phyloP scores from a whole-genome alignment of 1,140 invertebrate species.

The Ostrea denselamellosa region DNA sequence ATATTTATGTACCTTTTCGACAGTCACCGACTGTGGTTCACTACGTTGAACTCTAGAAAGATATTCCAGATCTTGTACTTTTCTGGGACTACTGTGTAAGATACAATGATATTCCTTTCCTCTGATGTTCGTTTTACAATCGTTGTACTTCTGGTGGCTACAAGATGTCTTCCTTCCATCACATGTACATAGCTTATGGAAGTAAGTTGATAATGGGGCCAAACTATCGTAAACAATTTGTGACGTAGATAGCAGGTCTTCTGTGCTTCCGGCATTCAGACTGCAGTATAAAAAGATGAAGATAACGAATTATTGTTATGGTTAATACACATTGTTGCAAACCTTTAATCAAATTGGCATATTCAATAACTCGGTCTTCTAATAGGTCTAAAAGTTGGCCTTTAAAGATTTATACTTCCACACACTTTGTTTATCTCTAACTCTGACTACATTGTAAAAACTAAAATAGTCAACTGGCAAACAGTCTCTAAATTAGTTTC shows the following conservation, averaged over 20 bases:
- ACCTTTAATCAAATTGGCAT: too few species aligned
- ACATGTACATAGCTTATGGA: not conserved
- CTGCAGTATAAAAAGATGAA: not conserved
- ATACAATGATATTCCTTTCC: not conserved
- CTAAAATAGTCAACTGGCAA: too few species aligned
- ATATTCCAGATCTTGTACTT: not conserved
- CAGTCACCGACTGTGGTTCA: too few species aligned
- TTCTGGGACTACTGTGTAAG: not conserved
- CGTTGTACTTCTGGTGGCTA: not conserved
- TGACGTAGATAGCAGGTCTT: not conserved
- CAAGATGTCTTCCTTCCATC: not conserved
- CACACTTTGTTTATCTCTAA: too few species aligned
- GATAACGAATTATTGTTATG: too few species aligned
- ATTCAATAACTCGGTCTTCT: too few species aligned
- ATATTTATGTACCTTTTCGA: too few species aligned
- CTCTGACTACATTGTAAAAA: too few species aligned
- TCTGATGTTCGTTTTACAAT: not conserved
- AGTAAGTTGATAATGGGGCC: not conserved
- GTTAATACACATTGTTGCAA: too few species aligned
- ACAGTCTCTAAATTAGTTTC: too few species aligned
- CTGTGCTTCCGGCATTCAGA: not conserved
- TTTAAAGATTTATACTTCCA: too few species aligned
- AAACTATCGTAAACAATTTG: not conserved
- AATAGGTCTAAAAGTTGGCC: too few species aligned
- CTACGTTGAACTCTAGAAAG: not conserved